phyloP scores from a whole-genome alignment of 2,888 invertebrate genomes.

The Cyaniris semiargus region DNA sequence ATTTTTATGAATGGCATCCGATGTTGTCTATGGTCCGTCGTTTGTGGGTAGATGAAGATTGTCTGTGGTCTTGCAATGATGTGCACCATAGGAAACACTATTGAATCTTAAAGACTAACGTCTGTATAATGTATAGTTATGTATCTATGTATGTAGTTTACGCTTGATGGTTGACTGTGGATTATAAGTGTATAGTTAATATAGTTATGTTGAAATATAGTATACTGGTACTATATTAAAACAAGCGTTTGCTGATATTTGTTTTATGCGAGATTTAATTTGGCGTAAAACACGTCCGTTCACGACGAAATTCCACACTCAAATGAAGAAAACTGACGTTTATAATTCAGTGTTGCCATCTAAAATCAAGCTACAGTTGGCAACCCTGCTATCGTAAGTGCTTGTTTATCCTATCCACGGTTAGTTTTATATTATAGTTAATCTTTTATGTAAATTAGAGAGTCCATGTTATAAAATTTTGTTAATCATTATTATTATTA shows the following conservation, averaged over 20 bases:
- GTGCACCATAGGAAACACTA: conserved; percentile 26
- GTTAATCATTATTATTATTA: conserved; percentile 47
- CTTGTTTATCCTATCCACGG: conserved; percentile 37
- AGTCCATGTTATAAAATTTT: conserved; percentile 50
- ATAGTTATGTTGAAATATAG: conserved; percentile 22
- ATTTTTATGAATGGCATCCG: conserved; percentile 37
- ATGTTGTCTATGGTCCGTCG: conserved; percentile 17
- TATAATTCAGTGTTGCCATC: neutral
- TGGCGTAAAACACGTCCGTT: conserved; percentile 1
- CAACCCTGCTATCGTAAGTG: conserved; percentile 35
- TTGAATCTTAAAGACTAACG: conserved; percentile 53
- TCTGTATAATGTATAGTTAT: conserved; percentile 66
- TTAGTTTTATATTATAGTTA: conserved; percentile 42
- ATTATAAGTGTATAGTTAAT: conserved; percentile 40
- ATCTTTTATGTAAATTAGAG: conserved; percentile 47
- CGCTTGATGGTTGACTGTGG: conserved; percentile 49
- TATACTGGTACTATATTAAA: neutral
- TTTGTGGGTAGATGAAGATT: conserved; percentile 17
- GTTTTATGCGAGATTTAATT: conserved; percentile 12
- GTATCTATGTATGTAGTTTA: conserved; percentile 56
- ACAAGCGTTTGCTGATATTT: neutral
- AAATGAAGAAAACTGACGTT: conserved; percentile 17
- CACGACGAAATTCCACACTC: neutral
- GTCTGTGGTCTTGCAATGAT: neutral
- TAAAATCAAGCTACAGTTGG: neutral